These are phyloP conservation scores for Oryzias woworae DNA, from an alignment of 2,113 vertebrate genomes.

Conservation along the genomic window DNA sequence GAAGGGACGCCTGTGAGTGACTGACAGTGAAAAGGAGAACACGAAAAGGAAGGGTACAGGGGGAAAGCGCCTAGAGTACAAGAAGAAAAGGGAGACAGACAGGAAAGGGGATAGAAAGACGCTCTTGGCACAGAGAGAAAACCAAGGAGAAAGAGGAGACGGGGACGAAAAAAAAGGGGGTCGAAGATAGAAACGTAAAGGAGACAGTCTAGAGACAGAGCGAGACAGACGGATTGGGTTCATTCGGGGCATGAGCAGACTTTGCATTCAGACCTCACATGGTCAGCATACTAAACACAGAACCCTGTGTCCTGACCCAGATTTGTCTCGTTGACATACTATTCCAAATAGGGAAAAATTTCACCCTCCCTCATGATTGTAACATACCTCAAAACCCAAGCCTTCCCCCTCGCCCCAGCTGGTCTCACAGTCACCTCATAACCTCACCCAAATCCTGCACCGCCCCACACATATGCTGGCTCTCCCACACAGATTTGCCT, in stretches of 20 bases:
- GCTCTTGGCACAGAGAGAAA: slow-evolving; percentile 39
- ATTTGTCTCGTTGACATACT: slow-evolving; percentile 74
- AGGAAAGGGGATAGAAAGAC: slow-evolving; percentile 53
- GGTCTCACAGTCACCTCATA: slow-evolving; percentile 55
- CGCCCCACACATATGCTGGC: slow-evolving; percentile 55
- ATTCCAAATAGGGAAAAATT: slow-evolving; percentile 54
- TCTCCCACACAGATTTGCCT: slow-evolving; percentile 64
- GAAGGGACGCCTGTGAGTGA: slow-evolving; percentile 64
- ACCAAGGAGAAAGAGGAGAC: slow-evolving; percentile 28
- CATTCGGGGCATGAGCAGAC: slow-evolving; percentile 69
- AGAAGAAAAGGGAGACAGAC: slow-evolving; percentile 52
- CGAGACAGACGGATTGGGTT: slow-evolving; percentile 66
- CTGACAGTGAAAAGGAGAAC: slow-evolving; percentile 63
- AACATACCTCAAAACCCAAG: slow-evolving; percentile 23
- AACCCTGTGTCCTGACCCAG: slow-evolving; percentile 73
- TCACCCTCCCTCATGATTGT: neutral
- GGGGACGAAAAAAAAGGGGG: slow-evolving; percentile 32
- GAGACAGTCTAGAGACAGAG: slow-evolving; percentile 43
- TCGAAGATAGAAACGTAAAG: slow-evolving; percentile 37
- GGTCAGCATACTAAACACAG: slow-evolving; percentile 76
- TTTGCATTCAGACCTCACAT: slow-evolving; percentile 68
- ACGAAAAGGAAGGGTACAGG: slow-evolving; percentile 46
- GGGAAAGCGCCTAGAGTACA: slow-evolving; percentile 40
- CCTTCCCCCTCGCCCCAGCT: slow-evolving; percentile 43
- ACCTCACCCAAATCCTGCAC: slow-evolving; percentile 51